These are phyloP conservation scores for Uropetala carovei DNA, from an alignment of 2,888 invertebrate species.

Conservation along the genomic window DNA sequence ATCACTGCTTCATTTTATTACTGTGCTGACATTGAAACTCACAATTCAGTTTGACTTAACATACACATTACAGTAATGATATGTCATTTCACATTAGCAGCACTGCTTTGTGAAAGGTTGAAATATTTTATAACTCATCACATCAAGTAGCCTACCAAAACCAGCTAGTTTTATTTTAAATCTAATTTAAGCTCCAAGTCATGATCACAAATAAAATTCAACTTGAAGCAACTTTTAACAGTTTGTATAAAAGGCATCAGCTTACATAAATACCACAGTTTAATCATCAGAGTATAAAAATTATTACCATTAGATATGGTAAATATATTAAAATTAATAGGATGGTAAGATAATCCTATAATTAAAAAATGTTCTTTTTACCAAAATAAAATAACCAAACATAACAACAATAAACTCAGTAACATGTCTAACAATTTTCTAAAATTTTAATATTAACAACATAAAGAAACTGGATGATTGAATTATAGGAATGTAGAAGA, in stretches of 20 bases:
- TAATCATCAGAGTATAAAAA: conserved; percentile 46
- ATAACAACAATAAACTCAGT: conserved; percentile 54
- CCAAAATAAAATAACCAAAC: conserved; percentile 57
- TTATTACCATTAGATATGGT: conserved; percentile 43
- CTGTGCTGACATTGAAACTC: conserved; percentile 30
- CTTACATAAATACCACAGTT: conserved; percentile 39
- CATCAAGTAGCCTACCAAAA: neutral
- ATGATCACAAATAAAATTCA: neutral
- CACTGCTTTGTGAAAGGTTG: neutral
- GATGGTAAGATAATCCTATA: neutral
- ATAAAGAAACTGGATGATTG: conserved; percentile 38
- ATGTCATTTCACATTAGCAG: conserved; percentile 35
- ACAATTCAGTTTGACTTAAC: neutral
- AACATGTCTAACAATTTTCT: conserved; percentile 58
- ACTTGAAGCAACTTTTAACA: conserved; percentile 3
- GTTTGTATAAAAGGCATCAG: conserved; percentile 43
- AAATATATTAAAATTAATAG: conserved; percentile 23
- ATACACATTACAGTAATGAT: conserved; percentile 41
- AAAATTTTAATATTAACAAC: conserved; percentile 32
- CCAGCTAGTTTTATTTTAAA: neutral
- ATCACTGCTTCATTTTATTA: conserved; percentile 30
- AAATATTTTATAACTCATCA: neutral
- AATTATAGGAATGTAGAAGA: conserved; percentile 56
- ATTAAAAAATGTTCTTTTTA: conserved; percentile 41
- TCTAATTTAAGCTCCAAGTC: neutral